Percentiles rank a stretch among this genome's conserved stretches.
phyloP scores from a whole-genome alignment of 2,113 vertebrate genomes.

The Dasyurus viverrinus region DNA sequence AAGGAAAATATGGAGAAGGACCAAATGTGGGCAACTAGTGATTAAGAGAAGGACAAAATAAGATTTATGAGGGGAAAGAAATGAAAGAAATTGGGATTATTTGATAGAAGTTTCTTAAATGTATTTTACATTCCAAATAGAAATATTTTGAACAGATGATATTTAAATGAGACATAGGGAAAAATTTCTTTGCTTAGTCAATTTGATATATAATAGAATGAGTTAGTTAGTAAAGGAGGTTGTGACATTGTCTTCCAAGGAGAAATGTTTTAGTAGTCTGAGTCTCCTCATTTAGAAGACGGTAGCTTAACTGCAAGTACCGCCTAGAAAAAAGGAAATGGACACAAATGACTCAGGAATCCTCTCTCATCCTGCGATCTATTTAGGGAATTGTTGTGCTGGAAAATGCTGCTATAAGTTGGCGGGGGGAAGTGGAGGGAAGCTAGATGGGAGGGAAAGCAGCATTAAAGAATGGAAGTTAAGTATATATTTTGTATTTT shows the following conservation, averaged over 20 bases:
- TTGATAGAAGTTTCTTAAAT: constrained; percentile 16
- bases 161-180: constrained; percentile 10
- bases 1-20: neutral
- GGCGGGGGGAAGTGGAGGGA: neutral
- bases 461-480: neutral
- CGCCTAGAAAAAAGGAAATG: neutral
- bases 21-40: neutral
- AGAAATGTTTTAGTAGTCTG: neutral
- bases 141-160: neutral
- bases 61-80: neutral
- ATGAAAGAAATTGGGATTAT: neutral
- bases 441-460: neutral
- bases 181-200: neutral
- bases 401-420: neutral
- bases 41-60: neutral
- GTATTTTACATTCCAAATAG: neutral
- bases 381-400: neutral
- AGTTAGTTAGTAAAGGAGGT: neutral
- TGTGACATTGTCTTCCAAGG: neutral
- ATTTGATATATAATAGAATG: neutral
- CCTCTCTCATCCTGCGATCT: neutral
- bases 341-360: neutral
- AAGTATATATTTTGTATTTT: neutral
- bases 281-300: constrained; percentile 12
- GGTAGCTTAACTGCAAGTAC: neutral